These are phyloP conservation scores for Drosophila littoralis DNA, from an alignment of 1,140 invertebrate species.

Conservation along the genomic window DNA sequence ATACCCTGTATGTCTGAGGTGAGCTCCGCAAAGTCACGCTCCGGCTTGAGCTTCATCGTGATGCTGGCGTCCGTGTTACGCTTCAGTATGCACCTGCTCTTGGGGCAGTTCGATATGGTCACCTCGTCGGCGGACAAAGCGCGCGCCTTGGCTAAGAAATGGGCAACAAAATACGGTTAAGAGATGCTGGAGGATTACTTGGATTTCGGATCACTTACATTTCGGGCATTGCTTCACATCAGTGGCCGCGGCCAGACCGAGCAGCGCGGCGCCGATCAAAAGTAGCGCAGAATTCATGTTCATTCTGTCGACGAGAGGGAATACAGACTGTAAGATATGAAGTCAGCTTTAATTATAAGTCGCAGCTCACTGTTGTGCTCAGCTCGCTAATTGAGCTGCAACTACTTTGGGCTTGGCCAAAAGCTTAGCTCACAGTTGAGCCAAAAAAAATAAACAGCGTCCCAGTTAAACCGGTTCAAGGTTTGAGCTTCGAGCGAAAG, in stretches of 20 bases:
- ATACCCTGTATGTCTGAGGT: slow-evolving; percentile 87
- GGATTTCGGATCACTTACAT: slow-evolving; percentile 65
- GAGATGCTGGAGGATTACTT: neutral
- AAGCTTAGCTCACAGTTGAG: slow-evolving; percentile 29
- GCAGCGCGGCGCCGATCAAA: slow-evolving; percentile 49
- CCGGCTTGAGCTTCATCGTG: slow-evolving; percentile 86
- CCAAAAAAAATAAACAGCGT: slow-evolving; percentile 12
- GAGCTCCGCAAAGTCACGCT: slow-evolving; percentile 84
- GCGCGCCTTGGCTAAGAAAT: slow-evolving; percentile 62
- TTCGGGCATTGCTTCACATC: slow-evolving; percentile 82
- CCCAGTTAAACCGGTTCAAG: slow-evolving; percentile 55
- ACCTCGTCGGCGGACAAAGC: slow-evolving; percentile 81
- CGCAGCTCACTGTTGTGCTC: slow-evolving; percentile 15
- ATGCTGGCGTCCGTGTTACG: slow-evolving; percentile 86
- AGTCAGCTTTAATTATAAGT: slow-evolving; percentile 35
- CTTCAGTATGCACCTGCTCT: slow-evolving; percentile 87
- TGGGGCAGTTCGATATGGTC: slow-evolving; percentile 86
- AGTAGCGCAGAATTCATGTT: slow-evolving; percentile 48
- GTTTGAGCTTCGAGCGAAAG: slow-evolving; percentile 48
- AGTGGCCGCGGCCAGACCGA: slow-evolving; percentile 53
- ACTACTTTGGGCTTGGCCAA: slow-evolving; percentile 36
- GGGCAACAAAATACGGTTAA: neutral
- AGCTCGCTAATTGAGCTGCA: slow-evolving; percentile 42
- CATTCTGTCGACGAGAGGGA: slow-evolving; percentile 39
- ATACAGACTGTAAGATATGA: slow-evolving; percentile 1